A percentile compares a stretch with the other conserved stretches of the same genome.
phyloP scores from a whole-genome alignment of 2,888 invertebrate species.

The Stenichneumon culpator region DNA sequence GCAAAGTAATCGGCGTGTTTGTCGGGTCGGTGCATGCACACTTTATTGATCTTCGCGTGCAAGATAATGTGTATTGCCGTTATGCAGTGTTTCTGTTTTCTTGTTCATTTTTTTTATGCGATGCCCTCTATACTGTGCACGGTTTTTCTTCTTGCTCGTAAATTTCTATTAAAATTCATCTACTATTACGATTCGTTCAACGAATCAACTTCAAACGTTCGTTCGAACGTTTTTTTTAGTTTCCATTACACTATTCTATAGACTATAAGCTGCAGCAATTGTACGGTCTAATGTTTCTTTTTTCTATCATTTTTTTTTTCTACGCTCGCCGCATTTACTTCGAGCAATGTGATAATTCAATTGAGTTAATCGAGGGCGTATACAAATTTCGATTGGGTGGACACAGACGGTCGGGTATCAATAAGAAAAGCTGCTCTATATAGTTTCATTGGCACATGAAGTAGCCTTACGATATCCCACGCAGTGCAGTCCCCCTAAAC shows the following conservation, averaged over 20 bases:
- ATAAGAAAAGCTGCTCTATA: conserved; percentile 63
- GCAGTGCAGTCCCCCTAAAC: too few relatives aligned
- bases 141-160: conserved; percentile 20
- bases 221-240: conserved; percentile 40
- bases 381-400: conserved; percentile 60
- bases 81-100: conserved; percentile 30
- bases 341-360: conserved; percentile 33
- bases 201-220: conserved; percentile 55
- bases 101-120: conserved; percentile 12
- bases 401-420: conserved; percentile 38
- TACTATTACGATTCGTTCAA: conserved; percentile 63
- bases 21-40: conserved; percentile 7
- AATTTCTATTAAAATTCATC: conserved; percentile 52
- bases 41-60: conserved; percentile 19
- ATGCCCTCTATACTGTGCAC: conserved; percentile 44
- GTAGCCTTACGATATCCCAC: too few relatives aligned
- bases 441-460: conserved; percentile 65
- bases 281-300: conserved; percentile 32
- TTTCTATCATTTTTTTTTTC: conserved; percentile 9
- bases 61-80: conserved; percentile 34
- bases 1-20: conserved; percentile 15
- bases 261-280: conserved; percentile 51
- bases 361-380: conserved; percentile 45
- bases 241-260: conserved; percentile 22
- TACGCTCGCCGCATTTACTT: conserved; percentile 42